These are phyloP conservation scores for Moxostoma hubbsi DNA, from an alignment of 2,797 vertebrate genomes.

Conservation along the genomic window DNA sequence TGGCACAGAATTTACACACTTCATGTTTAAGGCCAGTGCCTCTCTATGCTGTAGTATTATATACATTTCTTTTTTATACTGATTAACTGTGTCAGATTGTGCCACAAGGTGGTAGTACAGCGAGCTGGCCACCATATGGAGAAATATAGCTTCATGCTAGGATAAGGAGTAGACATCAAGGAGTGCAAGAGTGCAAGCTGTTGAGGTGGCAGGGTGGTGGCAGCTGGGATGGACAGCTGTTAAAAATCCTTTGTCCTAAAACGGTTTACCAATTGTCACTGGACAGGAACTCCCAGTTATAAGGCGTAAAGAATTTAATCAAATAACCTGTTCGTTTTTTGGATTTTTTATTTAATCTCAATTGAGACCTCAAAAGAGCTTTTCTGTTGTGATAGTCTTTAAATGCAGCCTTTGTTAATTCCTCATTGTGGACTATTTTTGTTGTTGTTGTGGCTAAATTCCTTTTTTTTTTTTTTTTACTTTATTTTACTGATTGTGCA, in stretches of 20 bases:
- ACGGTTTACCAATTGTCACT: constrained; percentile 7
- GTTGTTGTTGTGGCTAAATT: too few species aligned
- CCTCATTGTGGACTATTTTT: too few species aligned
- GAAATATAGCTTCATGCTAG: not conserved
- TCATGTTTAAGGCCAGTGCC: not conserved
- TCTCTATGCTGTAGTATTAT: not conserved
- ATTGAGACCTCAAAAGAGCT: too few species aligned
- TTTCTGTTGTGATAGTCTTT: too few species aligned
- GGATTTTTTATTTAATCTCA: not conserved
- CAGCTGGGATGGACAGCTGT: constrained; percentile 44
- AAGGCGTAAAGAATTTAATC: not conserved
- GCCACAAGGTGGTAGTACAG: too few species aligned
- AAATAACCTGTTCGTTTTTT: not conserved
- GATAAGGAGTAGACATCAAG: constrained; percentile 16
- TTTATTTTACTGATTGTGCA: too few species aligned
- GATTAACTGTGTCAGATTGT: too few species aligned
- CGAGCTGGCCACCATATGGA: not conserved
- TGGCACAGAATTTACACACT: not conserved
- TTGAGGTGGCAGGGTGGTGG: constrained; percentile 1
- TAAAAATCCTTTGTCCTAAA: constrained; percentile 23
- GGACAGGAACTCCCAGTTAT: not conserved
- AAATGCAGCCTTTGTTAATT: too few species aligned
- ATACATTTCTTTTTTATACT: too few species aligned
- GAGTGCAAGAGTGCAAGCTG: constrained; percentile 20
- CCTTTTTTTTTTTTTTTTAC: too few species aligned